Base-by-base conservation (phyloP, 1,140 invertebrate genomes). In the Copidosoma floridanum region DNA sequence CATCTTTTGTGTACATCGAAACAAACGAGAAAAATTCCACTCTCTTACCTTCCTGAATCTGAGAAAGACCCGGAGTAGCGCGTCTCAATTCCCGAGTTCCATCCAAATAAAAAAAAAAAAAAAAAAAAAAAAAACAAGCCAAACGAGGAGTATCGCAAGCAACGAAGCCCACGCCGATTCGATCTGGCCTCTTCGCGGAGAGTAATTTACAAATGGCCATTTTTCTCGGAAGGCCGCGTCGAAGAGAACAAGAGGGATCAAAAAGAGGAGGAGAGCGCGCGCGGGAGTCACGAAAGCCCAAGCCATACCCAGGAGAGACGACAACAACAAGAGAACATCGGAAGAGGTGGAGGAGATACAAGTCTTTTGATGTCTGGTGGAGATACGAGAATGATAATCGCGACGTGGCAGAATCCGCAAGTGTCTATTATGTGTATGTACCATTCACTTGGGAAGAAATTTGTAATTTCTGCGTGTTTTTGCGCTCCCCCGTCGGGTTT, bases 351-450 rank as follows among this genome's bases (percentile, higher is more conserved):
- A 26, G 16, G 10, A 21, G 20, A 64, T 32, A 55, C 65, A 70
- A 67, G 65, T 70, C 70, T 73, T n/a, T 74, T 73, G 71, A 74
- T 74, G 71, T 73, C 71, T 72, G 71, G 69, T 63, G 58, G 60
- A 72, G 71, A 74, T 74, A 73, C 62, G 66, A 72, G 69, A 69
- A 74, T 71, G n/a, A n/a, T n/a, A 71, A 71, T 71, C 67, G 69
- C 63, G 68, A 71, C 61, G 68, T 64, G 65, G 46, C 47, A 50
- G 32, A 43, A 61, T 48, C 35, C 18, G 44, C 37, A 61, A 55
- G 50, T 41, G 56, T 61, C n/a, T n/a, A n/a, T n/a, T n/a, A n/a
- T n/a, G n/a, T n/a, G 54, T 61, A 56, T 61, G 46, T 50, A 61
- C 48, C 59, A 50, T 55, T 55, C 26, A 41, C n/a, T n/a, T 12